A percentile compares a stretch with the other conserved stretches of the same genome.
Evolutionary conservation across 2,113 vertebrate genomes (phyloP).

Genomic region (Heloderma charlesbogerti): DNA sequence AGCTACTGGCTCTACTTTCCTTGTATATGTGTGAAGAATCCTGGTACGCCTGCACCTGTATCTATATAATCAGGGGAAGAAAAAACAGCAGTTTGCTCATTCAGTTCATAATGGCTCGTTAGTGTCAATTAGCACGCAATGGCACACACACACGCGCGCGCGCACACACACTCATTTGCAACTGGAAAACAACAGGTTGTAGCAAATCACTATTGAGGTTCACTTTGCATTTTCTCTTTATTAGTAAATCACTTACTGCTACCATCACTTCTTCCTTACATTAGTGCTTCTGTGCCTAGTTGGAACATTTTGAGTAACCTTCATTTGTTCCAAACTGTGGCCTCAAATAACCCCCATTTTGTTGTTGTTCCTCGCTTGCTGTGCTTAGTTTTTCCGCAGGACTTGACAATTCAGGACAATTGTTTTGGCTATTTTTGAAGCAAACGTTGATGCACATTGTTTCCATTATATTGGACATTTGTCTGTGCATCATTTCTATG

Average conservation of each 20-base stretch:
- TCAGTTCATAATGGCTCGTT: conserved; percentile 3
- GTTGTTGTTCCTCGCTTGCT: background rate
- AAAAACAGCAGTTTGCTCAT: background rate
- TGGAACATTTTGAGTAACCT: conserved; percentile 5
- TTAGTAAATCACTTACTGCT: background rate
- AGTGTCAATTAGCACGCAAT: background rate
- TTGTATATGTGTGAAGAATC: too few species aligned
- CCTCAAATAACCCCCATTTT: background rate
- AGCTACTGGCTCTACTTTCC: background rate
- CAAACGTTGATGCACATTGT: background rate
- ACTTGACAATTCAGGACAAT: background rate
- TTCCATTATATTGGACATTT: background rate
- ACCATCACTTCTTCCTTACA: conserved; percentile 1
- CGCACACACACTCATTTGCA: background rate
- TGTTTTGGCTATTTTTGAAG: conserved; percentile 5
- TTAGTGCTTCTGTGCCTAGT: background rate
- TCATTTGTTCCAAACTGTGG: background rate
- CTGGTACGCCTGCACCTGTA: background rate
- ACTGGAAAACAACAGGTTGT: background rate
- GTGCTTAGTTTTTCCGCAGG: background rate
- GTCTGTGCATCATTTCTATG: background rate
- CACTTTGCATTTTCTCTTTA: conserved; percentile 8
- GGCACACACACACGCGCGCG: too few species aligned
- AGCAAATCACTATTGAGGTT: background rate
- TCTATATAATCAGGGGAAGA: background rate